phyloP scores from a whole-genome alignment of 2,888 invertebrate genomes.

The Labia minor region DNA sequence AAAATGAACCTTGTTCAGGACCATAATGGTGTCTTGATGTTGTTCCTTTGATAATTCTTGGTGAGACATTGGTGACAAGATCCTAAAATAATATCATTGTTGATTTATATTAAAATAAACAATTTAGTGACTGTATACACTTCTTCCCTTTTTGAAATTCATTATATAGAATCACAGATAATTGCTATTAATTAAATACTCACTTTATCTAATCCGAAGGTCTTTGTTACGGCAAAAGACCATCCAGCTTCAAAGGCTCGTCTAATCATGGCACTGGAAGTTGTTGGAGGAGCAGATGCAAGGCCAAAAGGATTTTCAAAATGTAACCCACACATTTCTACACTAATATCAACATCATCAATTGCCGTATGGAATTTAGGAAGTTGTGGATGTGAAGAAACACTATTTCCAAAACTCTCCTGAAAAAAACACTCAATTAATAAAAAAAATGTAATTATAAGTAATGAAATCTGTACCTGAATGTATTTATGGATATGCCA shows the following conservation, averaged over 20 bases:
- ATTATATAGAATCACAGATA: constrained; percentile 18
- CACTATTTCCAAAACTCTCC: constrained; percentile 43
- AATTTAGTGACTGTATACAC: constrained; percentile 17
- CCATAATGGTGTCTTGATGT: constrained; percentile 87
- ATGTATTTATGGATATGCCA: constrained; percentile 89
- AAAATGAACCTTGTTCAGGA: constrained; percentile 91
- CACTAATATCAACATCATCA: constrained; percentile 86
- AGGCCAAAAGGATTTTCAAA: constrained; percentile 96
- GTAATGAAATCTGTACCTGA: constrained; percentile 48
- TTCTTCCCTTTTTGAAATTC: constrained; percentile 14
- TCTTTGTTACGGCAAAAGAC: constrained; percentile 97
- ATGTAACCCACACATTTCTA: constrained; percentile 83
- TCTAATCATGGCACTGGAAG: constrained; percentile 87
- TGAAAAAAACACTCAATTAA: constrained; percentile 35
- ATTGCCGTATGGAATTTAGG: constrained; percentile 89
- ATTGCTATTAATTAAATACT: background rate
- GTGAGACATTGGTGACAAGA: constrained; percentile 91
- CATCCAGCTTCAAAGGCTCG: constrained; percentile 92
- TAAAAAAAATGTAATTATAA: constrained; percentile 16
- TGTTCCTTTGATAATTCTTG: constrained; percentile 86
- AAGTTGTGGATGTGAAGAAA: constrained; percentile 56
- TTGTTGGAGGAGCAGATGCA: constrained; percentile 94
- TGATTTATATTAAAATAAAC: constrained; percentile 16
- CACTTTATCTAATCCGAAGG: constrained; percentile 88
- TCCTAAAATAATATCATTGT: constrained; percentile 47